Percentiles rank a stretch among this genome's conserved stretches.
Conservation (phyloP, 2,797 vertebrate genomes). For the Gymnodraco acuticeps region DNA sequence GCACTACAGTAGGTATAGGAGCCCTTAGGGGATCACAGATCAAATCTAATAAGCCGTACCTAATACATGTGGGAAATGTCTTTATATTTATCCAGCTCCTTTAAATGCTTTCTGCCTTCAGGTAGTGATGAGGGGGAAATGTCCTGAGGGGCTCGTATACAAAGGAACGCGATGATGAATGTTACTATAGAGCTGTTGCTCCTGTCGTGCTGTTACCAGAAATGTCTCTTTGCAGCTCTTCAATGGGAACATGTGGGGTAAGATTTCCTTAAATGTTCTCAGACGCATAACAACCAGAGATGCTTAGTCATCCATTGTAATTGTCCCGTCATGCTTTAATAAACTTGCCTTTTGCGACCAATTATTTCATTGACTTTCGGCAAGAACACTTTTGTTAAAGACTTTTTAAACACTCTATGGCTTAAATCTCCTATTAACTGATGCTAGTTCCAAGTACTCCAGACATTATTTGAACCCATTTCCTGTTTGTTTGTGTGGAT, state of each 20-base stretch:
- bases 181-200: constrained; percentile 35
- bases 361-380: constrained; percentile 54
- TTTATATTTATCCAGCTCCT: constrained; percentile 75
- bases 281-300: constrained; percentile 39
- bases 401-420: constrained; percentile 33
- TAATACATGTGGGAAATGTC: constrained; percentile 70
- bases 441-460: constrained; percentile 28
- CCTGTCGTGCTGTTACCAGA: constrained; percentile 50
- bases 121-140: constrained; percentile 60
- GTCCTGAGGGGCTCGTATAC: constrained; percentile 54
- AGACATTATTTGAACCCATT: constrained; percentile 36
- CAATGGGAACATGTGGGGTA: constrained; percentile 24
- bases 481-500: background rate
- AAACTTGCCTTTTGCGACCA: constrained; percentile 45
- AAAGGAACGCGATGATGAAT: constrained; percentile 38
- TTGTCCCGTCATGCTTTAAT: constrained; percentile 52
- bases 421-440: constrained; percentile 28
- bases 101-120: constrained; percentile 69
- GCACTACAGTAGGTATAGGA: constrained; percentile 61
- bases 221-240: constrained; percentile 51
- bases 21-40: constrained; percentile 71
- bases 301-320: constrained; percentile 60
- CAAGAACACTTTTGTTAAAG: constrained; percentile 33
- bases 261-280: constrained; percentile 30
- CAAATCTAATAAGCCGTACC: constrained; percentile 77